Conservation (phyloP, 92 coral and sea anemone genomes). For the Palythoa grandis region DNA sequence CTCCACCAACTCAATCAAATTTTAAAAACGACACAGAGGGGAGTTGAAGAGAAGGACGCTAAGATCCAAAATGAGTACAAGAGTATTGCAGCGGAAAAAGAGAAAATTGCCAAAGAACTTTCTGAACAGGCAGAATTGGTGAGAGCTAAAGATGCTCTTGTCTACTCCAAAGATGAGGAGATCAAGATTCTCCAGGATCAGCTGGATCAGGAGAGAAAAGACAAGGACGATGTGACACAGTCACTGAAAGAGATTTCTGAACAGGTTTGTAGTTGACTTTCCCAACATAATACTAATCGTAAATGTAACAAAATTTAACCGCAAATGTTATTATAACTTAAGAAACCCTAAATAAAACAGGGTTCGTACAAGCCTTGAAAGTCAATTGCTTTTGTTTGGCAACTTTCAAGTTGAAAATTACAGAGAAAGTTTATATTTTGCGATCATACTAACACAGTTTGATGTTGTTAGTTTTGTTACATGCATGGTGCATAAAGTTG, state of each 20-base stretch:
- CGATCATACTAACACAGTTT: too few species aligned
- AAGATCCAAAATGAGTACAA: constrained; percentile 48
- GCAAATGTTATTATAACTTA: too few species aligned
- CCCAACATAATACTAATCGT: not conserved
- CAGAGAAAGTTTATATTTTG: too few species aligned
- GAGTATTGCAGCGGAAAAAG: constrained; percentile 38
- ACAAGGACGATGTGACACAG: constrained; percentile 48
- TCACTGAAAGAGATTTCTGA: constrained; percentile 19
- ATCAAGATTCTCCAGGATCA: constrained; percentile 70
- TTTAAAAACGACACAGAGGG: constrained; percentile 62
- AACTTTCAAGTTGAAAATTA: too few species aligned
- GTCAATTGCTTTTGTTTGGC: too few species aligned
- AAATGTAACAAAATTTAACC: too few species aligned
- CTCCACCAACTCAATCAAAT: constrained; percentile 57
- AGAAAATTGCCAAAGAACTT: constrained; percentile 43
- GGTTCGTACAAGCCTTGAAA: too few species aligned
- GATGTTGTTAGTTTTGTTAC: too few species aligned
- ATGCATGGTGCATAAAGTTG: too few species aligned
- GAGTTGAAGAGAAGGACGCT: constrained; percentile 50
- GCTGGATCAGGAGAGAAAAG: constrained; percentile 60
- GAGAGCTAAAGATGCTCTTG: constrained; percentile 34
- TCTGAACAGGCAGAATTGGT: constrained; percentile 52
- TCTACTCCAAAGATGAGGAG: constrained; percentile 58
- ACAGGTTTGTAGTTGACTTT: constrained; percentile 38
- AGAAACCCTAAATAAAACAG: too few species aligned